These are phyloP conservation scores for Pangasius macronema DNA, from an alignment of 2,797 vertebrate species.

Conservation along the genomic window DNA sequence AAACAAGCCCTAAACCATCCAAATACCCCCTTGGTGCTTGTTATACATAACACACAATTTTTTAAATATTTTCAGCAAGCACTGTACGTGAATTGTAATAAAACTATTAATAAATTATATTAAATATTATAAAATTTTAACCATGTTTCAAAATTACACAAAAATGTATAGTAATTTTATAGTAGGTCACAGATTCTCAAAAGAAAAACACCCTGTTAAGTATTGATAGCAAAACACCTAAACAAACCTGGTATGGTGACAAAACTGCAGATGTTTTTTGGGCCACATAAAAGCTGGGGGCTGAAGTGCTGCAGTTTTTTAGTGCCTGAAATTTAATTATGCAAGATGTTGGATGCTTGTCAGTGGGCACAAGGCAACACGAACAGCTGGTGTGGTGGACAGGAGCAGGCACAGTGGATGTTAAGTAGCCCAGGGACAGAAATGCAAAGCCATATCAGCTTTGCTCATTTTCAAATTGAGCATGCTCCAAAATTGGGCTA, in stretches of 20 bases:
- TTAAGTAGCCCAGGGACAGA: constrained; percentile 60
- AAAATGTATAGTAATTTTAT: neutral
- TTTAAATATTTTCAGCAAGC: neutral
- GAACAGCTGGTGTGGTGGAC: constrained; percentile 63
- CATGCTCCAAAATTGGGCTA: constrained; percentile 31
- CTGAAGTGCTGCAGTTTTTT: constrained; percentile 37
- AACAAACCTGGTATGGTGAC: constrained; percentile 16
- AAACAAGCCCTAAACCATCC: neutral
- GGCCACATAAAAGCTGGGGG: constrained; percentile 6
- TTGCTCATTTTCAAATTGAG: constrained; percentile 55
- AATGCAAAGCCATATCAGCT: constrained; percentile 44
- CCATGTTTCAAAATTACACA: neutral
- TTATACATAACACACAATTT: neutral
- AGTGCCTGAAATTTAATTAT: constrained; percentile 57
- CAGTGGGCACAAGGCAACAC: constrained; percentile 49
- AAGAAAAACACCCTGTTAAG: neutral
- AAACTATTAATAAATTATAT: no score
- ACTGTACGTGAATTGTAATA: neutral
- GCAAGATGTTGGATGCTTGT: constrained; percentile 45
- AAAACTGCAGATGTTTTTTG: constrained; percentile 47
- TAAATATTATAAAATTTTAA: neutral
- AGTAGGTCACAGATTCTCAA: neutral
- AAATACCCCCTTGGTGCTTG: neutral
- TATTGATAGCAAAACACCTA: neutral
- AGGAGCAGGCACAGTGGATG: constrained; percentile 54